Conservation (phyloP, 2,888 invertebrate genomes). For the Drosophila macrospina region DNA sequence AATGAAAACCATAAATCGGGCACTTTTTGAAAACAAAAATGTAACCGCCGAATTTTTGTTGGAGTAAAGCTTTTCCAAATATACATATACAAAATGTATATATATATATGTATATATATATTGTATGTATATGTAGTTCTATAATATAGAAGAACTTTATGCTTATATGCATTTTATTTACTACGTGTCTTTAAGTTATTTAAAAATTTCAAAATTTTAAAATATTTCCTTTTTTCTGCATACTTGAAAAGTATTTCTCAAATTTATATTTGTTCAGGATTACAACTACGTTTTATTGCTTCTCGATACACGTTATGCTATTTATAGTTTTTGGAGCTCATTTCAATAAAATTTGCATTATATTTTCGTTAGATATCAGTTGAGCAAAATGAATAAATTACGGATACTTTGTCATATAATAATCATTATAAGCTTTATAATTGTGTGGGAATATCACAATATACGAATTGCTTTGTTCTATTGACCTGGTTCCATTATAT, state of each 20-base stretch:
- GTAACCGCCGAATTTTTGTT: conserved; percentile 53
- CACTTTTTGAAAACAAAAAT: conserved; percentile 63
- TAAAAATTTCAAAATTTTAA: conserved; percentile 59
- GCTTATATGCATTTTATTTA: conserved; percentile 49
- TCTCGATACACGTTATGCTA: conserved; percentile 85
- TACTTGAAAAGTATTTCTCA: conserved; percentile 34
- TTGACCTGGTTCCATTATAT: conserved; percentile 59
- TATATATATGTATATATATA: neutral
- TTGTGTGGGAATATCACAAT: conserved; percentile 73
- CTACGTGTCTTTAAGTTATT: conserved; percentile 51
- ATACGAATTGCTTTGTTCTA: conserved; percentile 65
- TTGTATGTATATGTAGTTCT: conserved; percentile 38
- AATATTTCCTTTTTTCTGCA: conserved; percentile 42
- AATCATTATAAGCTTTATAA: conserved; percentile 31
- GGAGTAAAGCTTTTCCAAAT: conserved; percentile 73
- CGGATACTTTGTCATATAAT: conserved; percentile 50
- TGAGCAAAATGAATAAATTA: conserved; percentile 81
- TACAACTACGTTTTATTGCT: conserved; percentile 85
- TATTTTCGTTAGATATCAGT: conserved; percentile 44
- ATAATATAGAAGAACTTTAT: conserved; percentile 35
- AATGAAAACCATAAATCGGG: conserved; percentile 63
- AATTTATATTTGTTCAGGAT: conserved; percentile 46
- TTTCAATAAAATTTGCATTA: conserved; percentile 29
- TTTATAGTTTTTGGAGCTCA: conserved; percentile 74
- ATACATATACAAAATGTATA: conserved; percentile 1